Base-by-base conservation (phyloP, 2,797 vertebrate genomes). In the Bufotes viridis region DNA sequence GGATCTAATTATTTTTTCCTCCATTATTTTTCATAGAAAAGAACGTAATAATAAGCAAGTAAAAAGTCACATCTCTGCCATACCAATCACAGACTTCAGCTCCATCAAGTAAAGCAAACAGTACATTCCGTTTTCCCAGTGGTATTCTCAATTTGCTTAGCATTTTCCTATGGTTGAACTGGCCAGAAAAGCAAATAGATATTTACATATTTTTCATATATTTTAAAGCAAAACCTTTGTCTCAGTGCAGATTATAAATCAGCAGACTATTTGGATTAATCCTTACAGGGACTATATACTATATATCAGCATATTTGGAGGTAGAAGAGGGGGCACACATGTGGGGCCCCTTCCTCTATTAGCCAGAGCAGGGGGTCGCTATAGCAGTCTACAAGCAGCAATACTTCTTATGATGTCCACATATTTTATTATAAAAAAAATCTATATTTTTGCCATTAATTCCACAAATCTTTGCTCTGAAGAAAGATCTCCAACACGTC, bases 121-220 rank as follows among this genome's bases (percentile, higher is more conserved):
- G 70, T 51, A 63, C n/a, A 67, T 87, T 51, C n/a, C 10, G 53
- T 74, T 63, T 87, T 81, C 12, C 22, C 51, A 76, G 70, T 87
- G 86, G 78, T 82, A 78, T 51, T 78, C 67, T 83, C 17, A 34
- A 87, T 87, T 87, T 87, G 87, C 51, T 83, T 87, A 83, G 24
- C 51, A 87, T 87, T 87, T 87, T 63, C 87, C 80, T 87, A 87
- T 87, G 87, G 80, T 87, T 82, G 80, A 60, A 82, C 79, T 75
- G 70, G 60, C 12, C 57, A 83, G 69, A 78, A 69, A 87, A 87
- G 42, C 81, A 87, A 87, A 87, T 65, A 82, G 20, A 69, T 76
- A 83, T 78, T 87, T 87, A 57, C 69, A 75, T 83, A 49, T 67
- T 78, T 87, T 87, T 42, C 69, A 75, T 83, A 20, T 67, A 42